phyloP scores from a whole-genome alignment of 2,888 invertebrate genomes.

The Hofmannophila pseudospretella region DNA sequence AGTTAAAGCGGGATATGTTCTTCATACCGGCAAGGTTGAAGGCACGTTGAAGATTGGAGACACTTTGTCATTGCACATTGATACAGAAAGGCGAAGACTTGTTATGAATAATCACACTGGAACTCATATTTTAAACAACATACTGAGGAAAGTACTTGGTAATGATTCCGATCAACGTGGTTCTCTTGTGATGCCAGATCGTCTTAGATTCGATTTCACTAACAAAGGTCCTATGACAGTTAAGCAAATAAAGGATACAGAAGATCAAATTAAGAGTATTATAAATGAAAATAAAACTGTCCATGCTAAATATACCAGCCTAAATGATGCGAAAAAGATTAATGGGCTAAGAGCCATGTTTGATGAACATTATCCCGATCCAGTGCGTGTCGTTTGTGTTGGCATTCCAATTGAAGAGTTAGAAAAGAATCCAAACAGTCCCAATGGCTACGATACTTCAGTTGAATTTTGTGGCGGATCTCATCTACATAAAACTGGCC shows the following conservation, averaged over 20 bases:
- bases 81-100: conserved; percentile 88
- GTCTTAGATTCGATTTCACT: conserved; percentile 97
- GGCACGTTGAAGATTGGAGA: conserved; percentile 92
- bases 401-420: conserved; percentile 95
- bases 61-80: conserved; percentile 87
- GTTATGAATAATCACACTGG: conserved; percentile 99
- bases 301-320: conserved; percentile 90
- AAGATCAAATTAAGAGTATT: conserved; percentile 87
- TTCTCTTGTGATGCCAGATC: conserved; percentile 97
- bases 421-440: conserved; percentile 89
- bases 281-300: conserved; percentile 87
- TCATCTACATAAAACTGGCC: conserved; percentile 93
- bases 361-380: conserved; percentile 99
- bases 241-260: conserved; percentile 91
- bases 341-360: conserved; percentile 97
- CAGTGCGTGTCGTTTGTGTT: conserved; percentile 94
- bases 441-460: conserved; percentile 89
- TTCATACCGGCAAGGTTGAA: conserved; percentile 95
- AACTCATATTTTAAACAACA: conserved; percentile 97
- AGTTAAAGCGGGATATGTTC: conserved; percentile 96
- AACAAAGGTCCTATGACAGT: conserved; percentile 94
- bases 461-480: conserved; percentile 99
- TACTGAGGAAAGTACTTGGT: conserved; percentile 92
- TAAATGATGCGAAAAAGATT: conserved; percentile 93
- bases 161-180: conserved; percentile 97